Conservation (phyloP, 2,888 invertebrate species). For the Seladonia tumulorum region DNA sequence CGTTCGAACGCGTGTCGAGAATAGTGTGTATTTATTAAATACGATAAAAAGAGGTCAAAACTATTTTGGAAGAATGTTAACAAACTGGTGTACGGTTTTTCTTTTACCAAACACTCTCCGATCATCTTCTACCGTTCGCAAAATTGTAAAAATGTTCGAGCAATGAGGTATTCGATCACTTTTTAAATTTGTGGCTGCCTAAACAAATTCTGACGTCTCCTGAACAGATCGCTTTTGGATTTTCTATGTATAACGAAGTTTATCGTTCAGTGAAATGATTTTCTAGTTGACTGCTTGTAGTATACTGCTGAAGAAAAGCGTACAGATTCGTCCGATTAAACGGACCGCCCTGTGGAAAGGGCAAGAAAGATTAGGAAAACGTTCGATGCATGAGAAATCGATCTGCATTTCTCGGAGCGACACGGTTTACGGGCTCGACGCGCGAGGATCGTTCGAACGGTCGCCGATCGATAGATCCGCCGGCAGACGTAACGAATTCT, state of each 20-base stretch:
- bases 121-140: neutral
- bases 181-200: neutral
- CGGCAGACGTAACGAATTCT: constrained; percentile 6
- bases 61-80: neutral
- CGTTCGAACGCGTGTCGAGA: neutral
- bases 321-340: too few species aligned
- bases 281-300: neutral
- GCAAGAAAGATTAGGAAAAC: neutral
- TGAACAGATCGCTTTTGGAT: neutral
- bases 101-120: neutral
- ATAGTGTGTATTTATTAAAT: neutral
- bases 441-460: neutral
- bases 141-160: too few species aligned
- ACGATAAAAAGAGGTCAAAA: neutral
- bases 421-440: neutral
- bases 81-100: neutral
- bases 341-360: neutral
- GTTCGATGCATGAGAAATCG: neutral
- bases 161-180: neutral
- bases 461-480: constrained; percentile 23
- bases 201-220: neutral
- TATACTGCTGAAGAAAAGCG: too few species aligned
- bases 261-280: neutral
- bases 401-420: neutral
- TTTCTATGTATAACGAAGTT: neutral